A percentile compares a stretch with the other conserved stretches of the same genome.
Conservation (phyloP, 1,140 invertebrate genomes). For the Physella acuta region DNA sequence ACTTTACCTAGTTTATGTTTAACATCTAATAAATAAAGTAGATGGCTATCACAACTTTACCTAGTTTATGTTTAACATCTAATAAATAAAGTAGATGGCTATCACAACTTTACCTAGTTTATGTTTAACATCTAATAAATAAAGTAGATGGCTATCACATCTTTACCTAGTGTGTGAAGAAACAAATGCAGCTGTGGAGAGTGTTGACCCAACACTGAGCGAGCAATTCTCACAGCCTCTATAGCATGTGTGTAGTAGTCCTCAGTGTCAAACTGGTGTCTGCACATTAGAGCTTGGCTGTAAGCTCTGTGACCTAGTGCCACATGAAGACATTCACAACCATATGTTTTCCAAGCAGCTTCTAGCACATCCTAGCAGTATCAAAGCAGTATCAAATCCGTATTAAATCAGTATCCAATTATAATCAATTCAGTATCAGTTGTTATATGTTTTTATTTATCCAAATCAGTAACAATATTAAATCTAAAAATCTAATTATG, state of each 20-base stretch:
- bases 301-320: slow-evolving; percentile 47
- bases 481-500: too few species aligned
- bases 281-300: slow-evolving; percentile 46
- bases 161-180: slow-evolving; percentile 50
- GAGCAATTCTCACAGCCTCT: slow-evolving; percentile 47
- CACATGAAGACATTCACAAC: slow-evolving; percentile 46
- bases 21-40: too few species aligned
- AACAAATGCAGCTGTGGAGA: slow-evolving; percentile 50
- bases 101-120: slow-evolving; percentile 44
- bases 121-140: too few species aligned
- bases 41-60: too few species aligned
- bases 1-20: slow-evolving; percentile 53
- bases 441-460: too few species aligned
- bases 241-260: slow-evolving; percentile 46
- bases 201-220: slow-evolving; percentile 35
- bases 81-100: background rate
- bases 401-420: too few species aligned
- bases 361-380: slow-evolving; percentile 39
- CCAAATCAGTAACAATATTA: too few species aligned
- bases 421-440: too few species aligned
- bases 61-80: slow-evolving; percentile 51
- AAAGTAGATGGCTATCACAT: background rate
- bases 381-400: too few species aligned
- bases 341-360: slow-evolving; percentile 42
- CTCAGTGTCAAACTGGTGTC: slow-evolving; percentile 43